These are phyloP conservation scores for Antennarius maculatus DNA, from an alignment of 2,797 vertebrate species.

Conservation along the genomic window DNA sequence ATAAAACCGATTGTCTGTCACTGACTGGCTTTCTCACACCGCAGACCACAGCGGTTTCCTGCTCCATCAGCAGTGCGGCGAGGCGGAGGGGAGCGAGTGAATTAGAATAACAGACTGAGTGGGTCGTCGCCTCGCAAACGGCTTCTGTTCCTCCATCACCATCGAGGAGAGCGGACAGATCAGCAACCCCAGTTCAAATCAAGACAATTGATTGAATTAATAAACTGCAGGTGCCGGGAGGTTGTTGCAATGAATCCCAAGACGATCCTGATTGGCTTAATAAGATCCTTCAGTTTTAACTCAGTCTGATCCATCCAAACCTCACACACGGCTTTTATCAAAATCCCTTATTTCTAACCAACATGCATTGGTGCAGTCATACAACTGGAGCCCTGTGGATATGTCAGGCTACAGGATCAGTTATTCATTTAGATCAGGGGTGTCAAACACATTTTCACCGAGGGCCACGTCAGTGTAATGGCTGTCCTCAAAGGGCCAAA, in stretches of 20 bases:
- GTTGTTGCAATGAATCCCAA: constrained; percentile 27
- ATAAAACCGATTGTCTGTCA: constrained; percentile 48
- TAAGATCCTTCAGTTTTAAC: constrained; percentile 25
- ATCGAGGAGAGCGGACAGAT: constrained; percentile 26
- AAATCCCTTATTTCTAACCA: background rate
- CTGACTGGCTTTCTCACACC: constrained; percentile 40
- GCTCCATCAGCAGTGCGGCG: constrained; percentile 58
- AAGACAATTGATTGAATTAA: constrained; percentile 14
- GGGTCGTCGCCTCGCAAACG: constrained; percentile 27
- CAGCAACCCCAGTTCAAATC: constrained; percentile 39
- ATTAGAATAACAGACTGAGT: constrained; percentile 66
- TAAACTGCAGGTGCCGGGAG: constrained; percentile 27
- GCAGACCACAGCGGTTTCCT: constrained; percentile 66
- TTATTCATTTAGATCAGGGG: no score
- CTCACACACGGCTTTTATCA: constrained; percentile 7
- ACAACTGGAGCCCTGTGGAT: background rate
- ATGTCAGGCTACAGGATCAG: background rate
- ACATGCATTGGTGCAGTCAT: background rate
- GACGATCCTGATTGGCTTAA: constrained; percentile 1
- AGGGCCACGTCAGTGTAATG: no score
- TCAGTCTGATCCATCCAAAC: constrained; percentile 6
- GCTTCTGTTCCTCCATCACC: constrained; percentile 51
- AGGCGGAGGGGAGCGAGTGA: constrained; percentile 42
- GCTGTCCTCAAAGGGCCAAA: no score
- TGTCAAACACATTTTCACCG: no score